Evolutionary conservation across 2,888 invertebrate genomes (phyloP), one percentile per base, ranked within the genome.

Genomic region (Parapristionchus giblindavisi): DNA sequence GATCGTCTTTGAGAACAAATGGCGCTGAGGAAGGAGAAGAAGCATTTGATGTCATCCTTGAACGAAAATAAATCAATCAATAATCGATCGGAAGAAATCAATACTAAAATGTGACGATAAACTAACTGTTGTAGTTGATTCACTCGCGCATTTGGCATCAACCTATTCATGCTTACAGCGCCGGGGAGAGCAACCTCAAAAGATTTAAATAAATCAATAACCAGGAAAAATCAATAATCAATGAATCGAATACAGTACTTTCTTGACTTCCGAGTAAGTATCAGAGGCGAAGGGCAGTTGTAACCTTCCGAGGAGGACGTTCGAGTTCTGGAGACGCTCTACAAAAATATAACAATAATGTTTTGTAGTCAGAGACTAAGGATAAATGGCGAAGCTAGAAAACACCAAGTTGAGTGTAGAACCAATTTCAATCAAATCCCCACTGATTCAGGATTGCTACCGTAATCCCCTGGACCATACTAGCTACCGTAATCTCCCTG

Each of bases 271-370:
- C n/a, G n/a, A n/a, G 61, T 73, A 71, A 11, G 17, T n/a, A 40
- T 73, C 73, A 24, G 17, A 24, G 8, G 38, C 73, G 61, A 73
- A 73, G 2, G 60, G 32, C 48, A 73, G 51, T 21, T 32, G 32
- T 14, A 73, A 61, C 1, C 40, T 52, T n/a, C 60, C 73, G 6
- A 60, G 51, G 6, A 34, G 6, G 1, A 24, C 40, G 14, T 43
- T 43, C 63, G 63, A 17, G 4, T 65, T 43, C 1, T 24, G 43
- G 43, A 43, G 32, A 17, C 73, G 56, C 4, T 68, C 68, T 68
- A 52, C 11, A 43, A 65, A 21, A 6, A 1, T 17, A 8, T 8
- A 27, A 14, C 27, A 24, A 52, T 52, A 3, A 6, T 27, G 24
- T 34, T 5, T 6, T 24, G 27, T 27, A 52, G 6, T 52, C 52